Percentiles rank a stretch among this genome's conserved stretches.
Evolutionary conservation across 2,888 invertebrate species (phyloP).

Genomic region (Hydriomena furcata): DNA sequence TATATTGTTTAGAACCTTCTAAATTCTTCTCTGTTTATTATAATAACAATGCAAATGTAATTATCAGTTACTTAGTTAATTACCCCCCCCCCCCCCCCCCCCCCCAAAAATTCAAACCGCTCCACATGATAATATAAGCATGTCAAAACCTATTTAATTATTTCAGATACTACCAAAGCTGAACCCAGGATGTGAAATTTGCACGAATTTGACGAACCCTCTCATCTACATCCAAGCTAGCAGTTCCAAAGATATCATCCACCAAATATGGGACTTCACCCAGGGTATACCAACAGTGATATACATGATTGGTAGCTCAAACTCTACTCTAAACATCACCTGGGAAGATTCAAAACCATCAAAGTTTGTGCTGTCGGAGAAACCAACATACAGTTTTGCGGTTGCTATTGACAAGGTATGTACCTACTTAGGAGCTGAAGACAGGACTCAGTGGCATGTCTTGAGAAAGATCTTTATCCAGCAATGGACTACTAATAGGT

Average conservation of each 20-base stretch:
- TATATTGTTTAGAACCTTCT: neutral
- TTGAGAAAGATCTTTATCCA: no score
- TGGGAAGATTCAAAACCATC: slow-evolving; percentile 57
- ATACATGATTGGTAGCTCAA: slow-evolving; percentile 73
- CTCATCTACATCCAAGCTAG: slow-evolving; percentile 82
- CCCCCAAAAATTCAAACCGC: no score
- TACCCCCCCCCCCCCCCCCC: no score
- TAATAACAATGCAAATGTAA: no score
- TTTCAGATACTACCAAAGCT: slow-evolving; percentile 61
- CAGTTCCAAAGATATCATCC: slow-evolving; percentile 83
- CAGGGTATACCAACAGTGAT: slow-evolving; percentile 82
- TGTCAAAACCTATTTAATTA: no score
- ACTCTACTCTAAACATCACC: slow-evolving; percentile 71
- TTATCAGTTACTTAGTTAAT: neutral
- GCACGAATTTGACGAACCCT: slow-evolving; percentile 56
- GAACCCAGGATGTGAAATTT: slow-evolving; percentile 64
- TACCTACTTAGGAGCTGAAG: no score
- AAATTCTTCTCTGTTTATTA: no score
- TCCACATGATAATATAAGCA: no score
- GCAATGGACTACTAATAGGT: no score
- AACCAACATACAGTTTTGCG: slow-evolving; percentile 83
- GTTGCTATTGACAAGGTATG: slow-evolving; percentile 84
- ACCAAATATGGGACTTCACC: slow-evolving; percentile 87
- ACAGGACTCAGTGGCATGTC: no score
- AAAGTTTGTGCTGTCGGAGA: slow-evolving; percentile 66